Percentiles rank a stretch among this genome's conserved stretches.
phyloP scores from a whole-genome alignment of 30 jellyfish, hydroid and myxozoan species.

The Turritopsis rubra region DNA sequence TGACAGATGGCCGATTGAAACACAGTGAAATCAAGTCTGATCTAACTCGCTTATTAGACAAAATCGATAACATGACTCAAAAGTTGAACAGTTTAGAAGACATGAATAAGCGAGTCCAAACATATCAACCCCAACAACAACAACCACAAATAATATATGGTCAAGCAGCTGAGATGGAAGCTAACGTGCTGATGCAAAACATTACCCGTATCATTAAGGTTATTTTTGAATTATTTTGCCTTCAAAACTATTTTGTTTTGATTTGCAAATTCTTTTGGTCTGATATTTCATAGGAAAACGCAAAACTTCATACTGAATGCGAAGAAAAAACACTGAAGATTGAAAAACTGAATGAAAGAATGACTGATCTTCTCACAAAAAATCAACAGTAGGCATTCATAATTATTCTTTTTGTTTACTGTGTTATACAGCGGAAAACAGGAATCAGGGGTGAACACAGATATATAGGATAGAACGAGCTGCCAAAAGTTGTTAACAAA shows the following conservation, averaged over 20 bases:
- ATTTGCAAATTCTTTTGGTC: neutral
- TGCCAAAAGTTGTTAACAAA: too few species aligned
- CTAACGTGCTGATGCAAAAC: conserved; percentile 48
- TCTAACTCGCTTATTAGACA: conserved; percentile 56
- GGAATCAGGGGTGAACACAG: too few species aligned
- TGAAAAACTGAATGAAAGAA: conserved; percentile 61
- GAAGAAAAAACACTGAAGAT: conserved; percentile 61
- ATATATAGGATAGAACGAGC: too few species aligned
- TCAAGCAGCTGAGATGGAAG: conserved; percentile 66
- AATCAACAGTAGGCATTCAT: conserved; percentile 50
- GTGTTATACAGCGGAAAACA: too few species aligned
- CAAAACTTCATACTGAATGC: conserved; percentile 51
- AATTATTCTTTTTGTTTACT: too few species aligned
- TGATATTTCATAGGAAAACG: conserved; percentile 51
- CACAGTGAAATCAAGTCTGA: conserved; percentile 62
- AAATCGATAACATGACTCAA: conserved; percentile 40
- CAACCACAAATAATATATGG: neutral
- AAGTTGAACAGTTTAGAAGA: conserved; percentile 34
- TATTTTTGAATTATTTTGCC: neutral
- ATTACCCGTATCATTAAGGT: conserved; percentile 60
- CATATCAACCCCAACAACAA: neutral
- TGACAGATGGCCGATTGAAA: conserved; percentile 63
- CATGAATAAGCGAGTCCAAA: neutral
- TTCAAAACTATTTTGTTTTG: neutral
- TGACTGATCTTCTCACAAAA: conserved; percentile 59